Percentiles rank a stretch among this genome's conserved stretches.
These are phyloP conservation scores for Ridgeia piscesae DNA, from an alignment of 1,140 invertebrate genomes.

Conservation along the genomic window DNA sequence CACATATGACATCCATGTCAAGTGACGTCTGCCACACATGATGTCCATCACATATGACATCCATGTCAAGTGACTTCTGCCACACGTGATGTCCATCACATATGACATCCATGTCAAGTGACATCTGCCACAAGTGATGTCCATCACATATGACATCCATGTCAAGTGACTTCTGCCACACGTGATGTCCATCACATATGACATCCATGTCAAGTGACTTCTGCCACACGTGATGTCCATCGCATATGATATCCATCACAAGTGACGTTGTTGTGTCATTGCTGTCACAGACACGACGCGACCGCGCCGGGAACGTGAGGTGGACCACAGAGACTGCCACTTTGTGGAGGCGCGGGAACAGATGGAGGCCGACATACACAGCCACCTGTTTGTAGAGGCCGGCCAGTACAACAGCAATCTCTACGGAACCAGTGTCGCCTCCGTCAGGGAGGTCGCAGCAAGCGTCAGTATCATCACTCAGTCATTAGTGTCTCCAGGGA, in stretches of 20 bases:
- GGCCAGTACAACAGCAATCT: constrained; percentile 99
- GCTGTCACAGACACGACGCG: constrained; percentile 85
- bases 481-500: background rate
- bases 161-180: background rate
- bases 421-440: constrained; percentile 97
- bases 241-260: background rate
- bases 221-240: background rate
- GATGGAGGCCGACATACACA: constrained; percentile 98
- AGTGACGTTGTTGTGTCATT: background rate
- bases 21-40: too few relatives aligned
- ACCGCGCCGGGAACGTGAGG: constrained; percentile 91
- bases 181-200: too few relatives aligned
- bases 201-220: too few relatives aligned
- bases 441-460: constrained; percentile 93
- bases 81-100: too few relatives aligned
- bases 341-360: constrained; percentile 92
- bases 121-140: too few relatives aligned
- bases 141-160: too few relatives aligned
- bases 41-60: too few relatives aligned
- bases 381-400: constrained; percentile 98
- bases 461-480: constrained; percentile 68
- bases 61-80: too few relatives aligned
- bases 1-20: too few relatives aligned
- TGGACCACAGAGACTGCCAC: constrained; percentile 98
- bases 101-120: too few relatives aligned